Conservation (phyloP, 2,888 invertebrate species). For the Chrysopilus asiliformis region DNA sequence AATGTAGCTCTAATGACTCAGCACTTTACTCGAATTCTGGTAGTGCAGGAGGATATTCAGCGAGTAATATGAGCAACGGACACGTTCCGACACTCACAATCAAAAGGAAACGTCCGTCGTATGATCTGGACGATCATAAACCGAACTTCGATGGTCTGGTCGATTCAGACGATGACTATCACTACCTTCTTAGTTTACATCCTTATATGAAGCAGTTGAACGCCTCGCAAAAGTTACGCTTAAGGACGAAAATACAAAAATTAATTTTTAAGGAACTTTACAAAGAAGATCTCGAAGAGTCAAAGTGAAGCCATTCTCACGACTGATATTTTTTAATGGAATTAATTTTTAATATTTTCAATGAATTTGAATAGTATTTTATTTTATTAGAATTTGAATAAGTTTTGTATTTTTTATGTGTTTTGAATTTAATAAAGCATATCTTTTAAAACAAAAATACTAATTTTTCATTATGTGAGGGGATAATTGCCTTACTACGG, state of each 20-base stretch:
- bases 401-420: too few species aligned
- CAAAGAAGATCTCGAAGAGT: constrained; percentile 33
- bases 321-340: too few species aligned
- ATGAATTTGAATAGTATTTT: too few species aligned
- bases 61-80: constrained; percentile 13
- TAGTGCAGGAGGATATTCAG: neutral
- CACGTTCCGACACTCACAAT: constrained; percentile 29
- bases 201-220: constrained; percentile 35
- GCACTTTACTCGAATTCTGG: constrained; percentile 6
- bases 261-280: constrained; percentile 35
- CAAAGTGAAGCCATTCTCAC: too few species aligned
- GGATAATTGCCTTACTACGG: too few species aligned
- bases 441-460: too few species aligned
- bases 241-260: constrained; percentile 36
- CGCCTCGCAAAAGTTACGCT: constrained; percentile 32
- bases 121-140: constrained; percentile 16
- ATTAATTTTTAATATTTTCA: too few species aligned
- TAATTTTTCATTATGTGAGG: too few species aligned
- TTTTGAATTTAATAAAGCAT: too few species aligned
- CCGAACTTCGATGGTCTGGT: neutral
- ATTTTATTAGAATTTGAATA: too few species aligned
- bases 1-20: constrained; percentile 9
- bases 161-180: constrained; percentile 31
- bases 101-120: constrained; percentile 29
- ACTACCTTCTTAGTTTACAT: constrained; percentile 33